phyloP scores from a whole-genome alignment of 2,797 vertebrate genomes.

The Ibycter americanus region DNA sequence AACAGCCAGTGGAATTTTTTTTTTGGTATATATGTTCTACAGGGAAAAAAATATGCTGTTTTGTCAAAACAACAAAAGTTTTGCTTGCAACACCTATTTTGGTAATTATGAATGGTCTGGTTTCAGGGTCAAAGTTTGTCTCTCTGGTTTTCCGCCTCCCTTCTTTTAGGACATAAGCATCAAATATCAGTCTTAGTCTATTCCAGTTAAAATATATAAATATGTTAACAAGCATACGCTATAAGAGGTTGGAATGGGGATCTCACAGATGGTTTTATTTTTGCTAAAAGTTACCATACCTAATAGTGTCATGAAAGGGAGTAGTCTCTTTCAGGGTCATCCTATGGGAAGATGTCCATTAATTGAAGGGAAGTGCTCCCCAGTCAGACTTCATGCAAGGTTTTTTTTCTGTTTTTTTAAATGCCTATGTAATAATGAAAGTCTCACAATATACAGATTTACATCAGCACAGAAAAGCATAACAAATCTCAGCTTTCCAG shows the following conservation, averaged over 20 bases:
- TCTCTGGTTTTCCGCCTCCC: background rate
- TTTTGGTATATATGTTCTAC: background rate
- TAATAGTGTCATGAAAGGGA: background rate
- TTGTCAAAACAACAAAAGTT: background rate
- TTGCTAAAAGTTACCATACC: background rate
- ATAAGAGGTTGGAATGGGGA: background rate
- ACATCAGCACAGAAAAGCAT: background rate
- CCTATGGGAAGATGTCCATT: background rate
- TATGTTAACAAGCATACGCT: background rate
- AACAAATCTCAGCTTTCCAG: background rate
- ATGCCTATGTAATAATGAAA: background rate
- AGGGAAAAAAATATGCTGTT: background rate
- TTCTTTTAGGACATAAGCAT: background rate
- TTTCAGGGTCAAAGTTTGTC: background rate
- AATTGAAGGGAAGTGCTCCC: accelerated
- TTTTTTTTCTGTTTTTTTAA: background rate
- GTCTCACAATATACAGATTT: background rate
- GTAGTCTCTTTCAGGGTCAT: background rate
- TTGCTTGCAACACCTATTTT: background rate
- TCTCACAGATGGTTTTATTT: background rate
- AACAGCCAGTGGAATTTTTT: background rate
- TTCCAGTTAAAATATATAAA: background rate
- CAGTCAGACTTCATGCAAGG: background rate
- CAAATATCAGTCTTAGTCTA: background rate
- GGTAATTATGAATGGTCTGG: background rate